Evolutionary conservation across 2,113 vertebrate species (phyloP), one percentile per base, ranked within the genome.

Genomic region (Nesogale talazaci): DNA sequence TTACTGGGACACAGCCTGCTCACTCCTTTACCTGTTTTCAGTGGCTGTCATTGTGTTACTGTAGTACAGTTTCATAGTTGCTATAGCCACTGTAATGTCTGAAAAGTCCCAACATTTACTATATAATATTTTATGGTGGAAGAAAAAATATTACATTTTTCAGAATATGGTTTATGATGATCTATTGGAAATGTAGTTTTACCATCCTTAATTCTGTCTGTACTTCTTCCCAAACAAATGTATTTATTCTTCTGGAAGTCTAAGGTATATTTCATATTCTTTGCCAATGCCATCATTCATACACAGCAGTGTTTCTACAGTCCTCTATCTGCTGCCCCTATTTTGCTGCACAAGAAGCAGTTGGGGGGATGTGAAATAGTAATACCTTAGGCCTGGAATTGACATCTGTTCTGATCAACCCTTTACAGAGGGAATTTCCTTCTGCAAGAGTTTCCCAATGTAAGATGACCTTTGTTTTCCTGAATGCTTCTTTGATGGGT

Each of bases 1-100:
- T 93, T 42, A 31, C 36, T 78, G 40, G 34, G 40, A 59, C 25
- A 22, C 80, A 91, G 79, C 31, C 25, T 3, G 27, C 25, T 80
- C 42, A 57, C 20, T 46, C 10, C n/a, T 12, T 61, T 20, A 1
- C 3, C 0, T 65, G 10, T 79, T 63, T 52, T 78, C 2, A 25
- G 0, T 0, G 0, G 9, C 46, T 69, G 12, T 23, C 27, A 67
- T 25, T 6, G 57, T 46, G 2, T 0, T 29, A 1, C 20, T 0
- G 4, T 7, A 22, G 1, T 10, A 22, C 1, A 22, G 52, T 34
- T 85, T 16, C 34, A 16, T 4, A 12, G 14, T 56, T 29, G 20
- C 25, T 57, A 1, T 25, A 82, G 56, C 78, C 57, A 8, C 19
- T 34, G 3, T 3, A 29, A 20, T 27, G 19, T 29, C 40, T 84